A percentile compares a stretch with the other conserved stretches of the same genome.
Conservation (phyloP, 2,888 invertebrate genomes). For the Heliconius hortense region DNA sequence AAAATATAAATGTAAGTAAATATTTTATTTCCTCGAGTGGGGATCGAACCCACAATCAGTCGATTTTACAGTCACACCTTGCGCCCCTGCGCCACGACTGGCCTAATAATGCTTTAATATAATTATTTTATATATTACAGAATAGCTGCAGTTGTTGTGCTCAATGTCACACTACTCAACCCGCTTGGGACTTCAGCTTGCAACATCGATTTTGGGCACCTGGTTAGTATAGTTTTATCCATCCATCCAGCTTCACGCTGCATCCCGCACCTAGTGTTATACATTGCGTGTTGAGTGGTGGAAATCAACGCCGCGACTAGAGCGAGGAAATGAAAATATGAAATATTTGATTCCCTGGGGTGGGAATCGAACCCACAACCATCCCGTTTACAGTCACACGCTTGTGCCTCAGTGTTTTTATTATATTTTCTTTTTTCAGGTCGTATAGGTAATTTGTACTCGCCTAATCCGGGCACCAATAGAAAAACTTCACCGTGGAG, state of each 20-base stretch:
- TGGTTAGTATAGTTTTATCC: constrained; percentile 52
- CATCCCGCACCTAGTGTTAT: too few species aligned
- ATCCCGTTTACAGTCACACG: neutral
- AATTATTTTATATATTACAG: constrained; percentile 49
- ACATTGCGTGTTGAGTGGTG: too few species aligned
- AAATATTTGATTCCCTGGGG: too few species aligned
- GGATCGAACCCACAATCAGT: too few species aligned
- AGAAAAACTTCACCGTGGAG: constrained; percentile 86
- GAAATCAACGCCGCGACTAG: too few species aligned
- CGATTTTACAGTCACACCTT: too few species aligned
- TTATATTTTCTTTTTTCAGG: constrained; percentile 59
- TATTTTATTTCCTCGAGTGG: too few species aligned
- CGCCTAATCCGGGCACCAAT: constrained; percentile 88
- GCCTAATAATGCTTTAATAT: too few species aligned
- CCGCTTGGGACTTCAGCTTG: constrained; percentile 76
- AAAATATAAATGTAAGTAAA: too few species aligned
- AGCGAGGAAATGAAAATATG: too few species aligned
- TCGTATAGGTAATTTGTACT: constrained; percentile 90
- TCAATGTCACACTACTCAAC: constrained; percentile 71
- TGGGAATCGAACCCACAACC: too few species aligned
- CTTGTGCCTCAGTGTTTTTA: neutral
- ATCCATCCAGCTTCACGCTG: neutral
- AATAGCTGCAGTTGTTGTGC: constrained; percentile 72
- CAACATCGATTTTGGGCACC: constrained; percentile 80
- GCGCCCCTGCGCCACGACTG: too few species aligned